Evolutionary conservation across 1,140 invertebrate species (phyloP).

Genomic region (Drosophila mojavensis): DNA sequence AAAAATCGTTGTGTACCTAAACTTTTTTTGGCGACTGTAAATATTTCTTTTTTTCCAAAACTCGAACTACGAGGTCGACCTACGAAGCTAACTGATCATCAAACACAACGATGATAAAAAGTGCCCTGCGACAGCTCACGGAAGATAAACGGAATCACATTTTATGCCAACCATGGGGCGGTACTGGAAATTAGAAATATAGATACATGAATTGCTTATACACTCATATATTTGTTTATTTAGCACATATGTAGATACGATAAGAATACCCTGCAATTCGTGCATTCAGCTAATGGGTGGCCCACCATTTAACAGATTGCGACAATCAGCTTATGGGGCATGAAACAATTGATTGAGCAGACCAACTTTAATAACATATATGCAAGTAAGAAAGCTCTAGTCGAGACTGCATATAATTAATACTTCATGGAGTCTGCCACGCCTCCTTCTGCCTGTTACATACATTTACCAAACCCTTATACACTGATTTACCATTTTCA

Average conservation of each 20-base stretch:
- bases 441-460: too few relatives aligned
- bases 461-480: too few relatives aligned
- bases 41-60: too few relatives aligned
- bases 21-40: too few relatives aligned
- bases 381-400: too few relatives aligned
- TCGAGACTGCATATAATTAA: too few relatives aligned
- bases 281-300: background rate
- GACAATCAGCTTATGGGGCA: background rate
- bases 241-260: slow-evolving; percentile 12
- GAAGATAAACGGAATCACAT: background rate
- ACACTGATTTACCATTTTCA: too few relatives aligned
- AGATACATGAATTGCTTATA: slow-evolving; percentile 1
- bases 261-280: slow-evolving; percentile 9
- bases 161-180: slow-evolving; percentile 11
- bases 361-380: too few relatives aligned
- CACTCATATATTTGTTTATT: background rate
- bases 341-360: background rate
- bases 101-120: slow-evolving; percentile 1
- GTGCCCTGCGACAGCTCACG: background rate
- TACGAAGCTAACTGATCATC: background rate
- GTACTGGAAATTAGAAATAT: slow-evolving; percentile 12
- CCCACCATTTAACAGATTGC: background rate
- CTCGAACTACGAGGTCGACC: too few relatives aligned
- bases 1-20: too few relatives aligned
- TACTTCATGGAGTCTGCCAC: too few relatives aligned